phyloP scores from a whole-genome alignment of 37 sponge, comb jelly and placozoan genomes.

The Oscarella lobularis region DNA sequence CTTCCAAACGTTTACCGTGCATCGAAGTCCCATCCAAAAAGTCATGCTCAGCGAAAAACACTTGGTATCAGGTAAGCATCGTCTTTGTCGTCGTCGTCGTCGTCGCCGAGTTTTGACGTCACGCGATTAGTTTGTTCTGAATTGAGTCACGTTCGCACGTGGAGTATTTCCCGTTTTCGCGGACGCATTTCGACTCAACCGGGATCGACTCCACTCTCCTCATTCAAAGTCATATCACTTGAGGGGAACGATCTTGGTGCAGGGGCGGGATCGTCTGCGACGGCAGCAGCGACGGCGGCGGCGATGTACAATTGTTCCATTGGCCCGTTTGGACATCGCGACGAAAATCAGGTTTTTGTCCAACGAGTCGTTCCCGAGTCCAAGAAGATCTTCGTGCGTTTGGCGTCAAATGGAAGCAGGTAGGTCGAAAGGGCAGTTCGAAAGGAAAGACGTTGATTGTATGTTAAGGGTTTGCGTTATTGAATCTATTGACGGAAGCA shows the following conservation, averaged over 20 bases:
- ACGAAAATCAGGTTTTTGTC: constrained; percentile 81
- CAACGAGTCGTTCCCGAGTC: constrained; percentile 87
- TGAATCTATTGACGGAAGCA: constrained; percentile 74
- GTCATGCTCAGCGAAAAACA: constrained; percentile 93
- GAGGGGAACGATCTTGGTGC: constrained; percentile 57
- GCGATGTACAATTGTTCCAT: background rate
- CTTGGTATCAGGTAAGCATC: constrained; percentile 71
- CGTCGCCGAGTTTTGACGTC: background rate
- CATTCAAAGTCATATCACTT: constrained; percentile 85
- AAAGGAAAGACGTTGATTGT: no score
- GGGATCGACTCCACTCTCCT: constrained; percentile 83
- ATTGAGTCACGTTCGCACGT: constrained; percentile 79
- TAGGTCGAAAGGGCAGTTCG: no score
- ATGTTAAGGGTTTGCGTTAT: constrained; percentile 71
- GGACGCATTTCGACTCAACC: constrained; percentile 95
- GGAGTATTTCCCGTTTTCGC: constrained; percentile 91
- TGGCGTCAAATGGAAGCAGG: constrained; percentile 71
- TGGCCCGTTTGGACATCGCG: constrained; percentile 89
- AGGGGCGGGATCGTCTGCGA: background rate
- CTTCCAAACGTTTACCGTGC: constrained; percentile 84
- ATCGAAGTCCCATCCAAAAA: constrained; percentile 55
- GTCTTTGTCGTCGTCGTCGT: background rate
- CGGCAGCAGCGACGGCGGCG: background rate
- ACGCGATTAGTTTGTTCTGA: constrained; percentile 18
- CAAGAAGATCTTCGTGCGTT: constrained; percentile 54